These are phyloP conservation scores for Poeciliopsis turrubarensis DNA, from an alignment of 2,113 vertebrate genomes.

Conservation along the genomic window DNA sequence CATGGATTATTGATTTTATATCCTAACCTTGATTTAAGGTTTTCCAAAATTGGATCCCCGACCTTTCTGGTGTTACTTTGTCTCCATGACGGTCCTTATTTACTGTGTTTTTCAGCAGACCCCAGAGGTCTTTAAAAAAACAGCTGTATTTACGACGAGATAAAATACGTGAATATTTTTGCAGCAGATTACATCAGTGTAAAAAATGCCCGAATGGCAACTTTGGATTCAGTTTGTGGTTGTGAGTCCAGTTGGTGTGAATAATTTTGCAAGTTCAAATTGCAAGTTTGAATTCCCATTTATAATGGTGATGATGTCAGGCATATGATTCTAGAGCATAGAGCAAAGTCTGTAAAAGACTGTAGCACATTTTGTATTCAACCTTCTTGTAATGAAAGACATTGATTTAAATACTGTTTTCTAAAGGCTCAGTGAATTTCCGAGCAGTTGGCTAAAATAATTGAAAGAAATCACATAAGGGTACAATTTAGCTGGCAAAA, in stretches of 20 bases:
- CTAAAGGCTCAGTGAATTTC: conserved; percentile 12
- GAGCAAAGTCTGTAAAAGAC: too few relatives aligned
- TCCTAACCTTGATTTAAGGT: neutral
- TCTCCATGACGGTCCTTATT: neutral
- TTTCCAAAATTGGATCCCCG: neutral
- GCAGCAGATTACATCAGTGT: neutral
- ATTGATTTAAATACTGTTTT: conserved; percentile 25
- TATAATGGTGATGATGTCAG: neutral
- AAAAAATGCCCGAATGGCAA: neutral
- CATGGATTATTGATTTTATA: neutral
- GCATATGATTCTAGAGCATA: neutral
- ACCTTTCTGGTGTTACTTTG: neutral
- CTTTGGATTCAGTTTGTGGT: too few relatives aligned
- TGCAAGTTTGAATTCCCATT: neutral
- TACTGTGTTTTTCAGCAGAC: neutral
- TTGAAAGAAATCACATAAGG: conserved; percentile 4
- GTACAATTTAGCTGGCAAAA: conserved; percentile 18
- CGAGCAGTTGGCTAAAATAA: conserved; percentile 3
- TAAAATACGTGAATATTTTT: neutral
- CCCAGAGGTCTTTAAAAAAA: neutral
- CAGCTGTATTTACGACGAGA: neutral
- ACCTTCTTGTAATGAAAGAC: conserved; percentile 16
- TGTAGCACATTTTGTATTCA: neutral
- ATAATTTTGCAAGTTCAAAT: neutral
- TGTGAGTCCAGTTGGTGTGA: neutral